A percentile compares a stretch with the other conserved stretches of the same genome.
phyloP scores from a whole-genome alignment of 2,888 invertebrate species.

The Morpho deidamia region DNA sequence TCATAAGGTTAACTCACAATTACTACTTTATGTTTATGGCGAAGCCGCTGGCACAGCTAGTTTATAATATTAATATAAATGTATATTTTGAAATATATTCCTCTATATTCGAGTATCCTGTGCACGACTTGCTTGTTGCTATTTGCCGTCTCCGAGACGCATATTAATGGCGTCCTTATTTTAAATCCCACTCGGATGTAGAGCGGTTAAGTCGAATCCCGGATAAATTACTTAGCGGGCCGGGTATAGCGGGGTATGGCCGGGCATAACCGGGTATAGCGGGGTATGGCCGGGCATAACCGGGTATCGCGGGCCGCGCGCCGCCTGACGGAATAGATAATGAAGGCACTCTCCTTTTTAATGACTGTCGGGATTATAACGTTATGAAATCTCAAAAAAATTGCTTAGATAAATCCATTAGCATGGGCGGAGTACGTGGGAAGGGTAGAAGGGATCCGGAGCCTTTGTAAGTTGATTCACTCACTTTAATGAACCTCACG shows the following conservation, averaged over 20 bases:
- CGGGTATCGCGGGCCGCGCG: conserved; percentile 28
- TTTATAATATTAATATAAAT: too few relatives aligned
- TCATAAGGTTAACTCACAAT: too few relatives aligned
- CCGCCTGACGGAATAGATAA: conserved; percentile 26
- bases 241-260: conserved; percentile 20
- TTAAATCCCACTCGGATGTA: conserved; percentile 53
- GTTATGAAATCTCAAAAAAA: conserved; percentile 16
- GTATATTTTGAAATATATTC: too few relatives aligned
- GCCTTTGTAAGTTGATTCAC: conserved; percentile 8
- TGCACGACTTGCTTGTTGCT: conserved; percentile 42
- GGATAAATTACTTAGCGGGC: conserved; percentile 60
- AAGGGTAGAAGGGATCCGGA: conserved; percentile 4
- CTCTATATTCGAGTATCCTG: conserved; percentile 16
- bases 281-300: conserved; percentile 26
- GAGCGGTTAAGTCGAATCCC: conserved; percentile 58
- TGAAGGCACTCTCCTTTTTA: conserved; percentile 17
- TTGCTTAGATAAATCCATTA: conserved; percentile 20
- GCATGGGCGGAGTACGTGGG: conserved; percentile 7
- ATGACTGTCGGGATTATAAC: conserved; percentile 17
- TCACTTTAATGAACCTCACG: conserved; percentile 3
- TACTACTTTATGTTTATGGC: too few relatives aligned
- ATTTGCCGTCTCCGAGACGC: conserved; percentile 52
- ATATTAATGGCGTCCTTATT: conserved; percentile 64
- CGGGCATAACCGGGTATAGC: conserved; percentile 28
- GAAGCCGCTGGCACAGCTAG: too few relatives aligned